Evolutionary conservation across 2,113 vertebrate species (phyloP).

Genomic region (Microtus oregoni): DNA sequence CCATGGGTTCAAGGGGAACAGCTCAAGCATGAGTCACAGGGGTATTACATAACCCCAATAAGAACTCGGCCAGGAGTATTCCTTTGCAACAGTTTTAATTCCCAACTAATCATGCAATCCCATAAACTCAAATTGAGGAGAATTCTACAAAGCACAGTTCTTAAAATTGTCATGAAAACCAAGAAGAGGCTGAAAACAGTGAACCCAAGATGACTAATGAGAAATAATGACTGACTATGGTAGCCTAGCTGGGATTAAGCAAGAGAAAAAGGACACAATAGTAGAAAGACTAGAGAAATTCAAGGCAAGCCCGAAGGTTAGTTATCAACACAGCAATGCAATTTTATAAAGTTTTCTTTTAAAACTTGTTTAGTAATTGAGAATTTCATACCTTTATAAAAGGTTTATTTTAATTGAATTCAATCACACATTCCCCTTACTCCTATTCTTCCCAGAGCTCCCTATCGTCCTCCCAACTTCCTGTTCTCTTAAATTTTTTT

Average conservation of each 20-base stretch:
- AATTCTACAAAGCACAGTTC: neutral
- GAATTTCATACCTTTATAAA: neutral
- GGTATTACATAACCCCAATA: neutral
- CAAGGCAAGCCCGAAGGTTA: neutral
- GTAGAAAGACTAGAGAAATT: neutral
- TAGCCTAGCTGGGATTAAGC: neutral
- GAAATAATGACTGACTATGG: neutral
- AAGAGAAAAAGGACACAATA: neutral
- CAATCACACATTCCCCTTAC: neutral
- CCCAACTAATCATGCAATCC: neutral
- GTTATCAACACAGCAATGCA: neutral
- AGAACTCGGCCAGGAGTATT: neutral
- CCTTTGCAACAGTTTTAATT: neutral
- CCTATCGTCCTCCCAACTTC: neutral
- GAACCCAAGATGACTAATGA: neutral
- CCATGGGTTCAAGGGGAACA: neutral
- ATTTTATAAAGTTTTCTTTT: neutral
- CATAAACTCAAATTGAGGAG: neutral
- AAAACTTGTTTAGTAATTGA: neutral
- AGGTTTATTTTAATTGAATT: neutral
- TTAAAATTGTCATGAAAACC: neutral
- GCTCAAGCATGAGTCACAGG: neutral
- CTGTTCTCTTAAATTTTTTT: neutral
- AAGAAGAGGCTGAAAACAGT: neutral
- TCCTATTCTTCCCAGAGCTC: neutral